Percentiles rank a stretch among this genome's conserved stretches.
These are phyloP conservation scores for Hippocampus guttulatus DNA, from an alignment of 2,113 vertebrate species.

Conservation along the genomic window DNA sequence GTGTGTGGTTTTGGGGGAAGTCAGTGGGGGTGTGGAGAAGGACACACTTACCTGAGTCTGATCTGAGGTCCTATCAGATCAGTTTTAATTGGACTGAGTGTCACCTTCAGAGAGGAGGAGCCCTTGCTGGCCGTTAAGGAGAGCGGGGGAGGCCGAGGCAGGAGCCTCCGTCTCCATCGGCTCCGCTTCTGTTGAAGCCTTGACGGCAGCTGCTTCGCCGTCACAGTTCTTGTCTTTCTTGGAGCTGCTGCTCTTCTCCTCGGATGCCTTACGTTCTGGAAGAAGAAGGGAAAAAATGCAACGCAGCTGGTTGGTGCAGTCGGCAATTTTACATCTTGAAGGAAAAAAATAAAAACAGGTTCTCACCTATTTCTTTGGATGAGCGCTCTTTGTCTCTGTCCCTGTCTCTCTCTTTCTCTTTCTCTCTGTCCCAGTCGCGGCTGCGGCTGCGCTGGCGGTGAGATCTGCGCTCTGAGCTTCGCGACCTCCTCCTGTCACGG, in stretches of 20 bases:
- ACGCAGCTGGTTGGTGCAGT: neutral
- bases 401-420: slow-evolving; percentile 62
- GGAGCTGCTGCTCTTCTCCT: slow-evolving; percentile 93
- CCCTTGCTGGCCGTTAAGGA: slow-evolving; percentile 97
- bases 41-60: slow-evolving; percentile 99
- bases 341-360: too few species aligned
- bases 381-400: slow-evolving; percentile 65
- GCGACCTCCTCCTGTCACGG: slow-evolving; percentile 85
- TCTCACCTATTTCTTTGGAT: slow-evolving; percentile 92
- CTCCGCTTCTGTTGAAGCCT: slow-evolving; percentile 86
- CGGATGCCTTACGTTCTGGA: slow-evolving; percentile 88
- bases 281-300: neutral
- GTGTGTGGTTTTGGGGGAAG: slow-evolving; percentile 54
- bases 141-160: slow-evolving; percentile 71
- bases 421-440: slow-evolving; percentile 79
- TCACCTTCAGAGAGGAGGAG: slow-evolving; percentile 99
- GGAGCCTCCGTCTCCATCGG: slow-evolving; percentile 85
- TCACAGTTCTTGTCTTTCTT: slow-evolving; percentile 88
- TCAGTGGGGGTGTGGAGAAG: slow-evolving; percentile 82
- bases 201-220: slow-evolving; percentile 75
- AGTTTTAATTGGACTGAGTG: slow-evolving; percentile 99
- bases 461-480: slow-evolving; percentile 88
- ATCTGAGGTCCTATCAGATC: slow-evolving; percentile 99
- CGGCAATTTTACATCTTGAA: neutral
- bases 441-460: slow-evolving; percentile 91